Conservation (phyloP, 2,888 invertebrate species). For the Lordiphosa andalusiaca region DNA sequence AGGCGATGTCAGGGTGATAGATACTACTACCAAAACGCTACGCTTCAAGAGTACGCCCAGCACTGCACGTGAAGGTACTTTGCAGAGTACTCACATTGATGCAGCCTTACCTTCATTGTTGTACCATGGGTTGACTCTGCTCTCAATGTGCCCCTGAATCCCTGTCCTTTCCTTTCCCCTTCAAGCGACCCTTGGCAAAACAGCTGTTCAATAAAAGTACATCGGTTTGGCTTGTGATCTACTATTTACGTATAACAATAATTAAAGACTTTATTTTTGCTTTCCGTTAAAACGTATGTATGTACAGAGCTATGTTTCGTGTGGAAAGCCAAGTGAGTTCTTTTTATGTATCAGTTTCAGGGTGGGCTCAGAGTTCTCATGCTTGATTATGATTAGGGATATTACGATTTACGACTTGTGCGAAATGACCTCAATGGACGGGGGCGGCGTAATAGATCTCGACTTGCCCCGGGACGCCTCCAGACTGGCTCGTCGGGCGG, state of each 20-base stretch:
- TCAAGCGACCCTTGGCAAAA: too few species aligned
- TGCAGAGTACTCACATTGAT: too few species aligned
- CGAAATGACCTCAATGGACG: slow-evolving; percentile 46
- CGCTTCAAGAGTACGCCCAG: too few species aligned
- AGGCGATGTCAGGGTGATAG: too few species aligned
- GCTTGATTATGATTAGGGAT: neutral
- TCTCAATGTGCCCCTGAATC: too few species aligned
- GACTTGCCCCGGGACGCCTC: slow-evolving; percentile 40
- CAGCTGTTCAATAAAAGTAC: too few species aligned
- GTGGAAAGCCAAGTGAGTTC: neutral
- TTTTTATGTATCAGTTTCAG: neutral
- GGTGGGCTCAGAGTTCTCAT: slow-evolving; percentile 23
- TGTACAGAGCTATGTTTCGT: slow-evolving; percentile 2
- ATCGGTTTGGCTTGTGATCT: too few species aligned
- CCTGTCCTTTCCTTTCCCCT: too few species aligned
- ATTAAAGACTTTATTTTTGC: slow-evolving; percentile 8
- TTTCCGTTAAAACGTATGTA: slow-evolving; percentile 8
- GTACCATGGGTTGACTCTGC: too few species aligned
- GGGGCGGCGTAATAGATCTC: slow-evolving; percentile 24
- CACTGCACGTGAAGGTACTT: too few species aligned
- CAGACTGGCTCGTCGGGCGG: slow-evolving; percentile 52
- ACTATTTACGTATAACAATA: slow-evolving; percentile 6
- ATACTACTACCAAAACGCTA: too few species aligned
- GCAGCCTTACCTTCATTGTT: too few species aligned
- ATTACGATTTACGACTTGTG: slow-evolving; percentile 35